Percentiles rank a stretch among this genome's conserved stretches.
These are phyloP conservation scores for Drosophila equinoxialis DNA, from an alignment of 1,140 invertebrate genomes.

Conservation along the genomic window DNA sequence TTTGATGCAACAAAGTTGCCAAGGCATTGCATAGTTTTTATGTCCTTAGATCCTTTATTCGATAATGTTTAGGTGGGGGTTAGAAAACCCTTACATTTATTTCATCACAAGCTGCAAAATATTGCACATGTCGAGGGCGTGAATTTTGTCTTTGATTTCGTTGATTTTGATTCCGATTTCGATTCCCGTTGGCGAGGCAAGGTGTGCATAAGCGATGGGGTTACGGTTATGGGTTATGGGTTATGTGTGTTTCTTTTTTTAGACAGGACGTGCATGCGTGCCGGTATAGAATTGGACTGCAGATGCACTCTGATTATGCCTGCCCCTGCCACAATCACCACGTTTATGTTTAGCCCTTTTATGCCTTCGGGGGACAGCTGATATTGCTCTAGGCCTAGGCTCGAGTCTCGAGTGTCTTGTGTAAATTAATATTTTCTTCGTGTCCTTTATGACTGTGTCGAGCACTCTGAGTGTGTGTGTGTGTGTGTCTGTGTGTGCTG, in stretches of 20 bases:
- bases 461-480: constrained; percentile 6
- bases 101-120: constrained; percentile 65
- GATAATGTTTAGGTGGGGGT: no score
- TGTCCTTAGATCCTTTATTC: no score
- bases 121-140: constrained; percentile 75
- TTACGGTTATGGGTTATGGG: constrained; percentile 36
- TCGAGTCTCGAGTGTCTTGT: constrained; percentile 31
- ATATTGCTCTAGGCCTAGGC: constrained; percentile 29
- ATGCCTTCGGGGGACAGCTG: constrained; percentile 53
- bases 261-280: constrained; percentile 60
- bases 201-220: constrained; percentile 44
- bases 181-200: constrained; percentile 25
- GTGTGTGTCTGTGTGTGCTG: constrained; percentile 26
- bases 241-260: background rate
- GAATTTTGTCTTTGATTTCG: constrained; percentile 65
- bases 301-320: constrained; percentile 60
- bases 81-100: background rate
- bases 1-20: background rate
- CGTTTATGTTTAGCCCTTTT: constrained; percentile 36
- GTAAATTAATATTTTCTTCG: constrained; percentile 75
- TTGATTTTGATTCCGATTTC: constrained; percentile 53
- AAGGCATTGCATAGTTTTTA: background rate
- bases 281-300: constrained; percentile 38
- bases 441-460: constrained; percentile 37
- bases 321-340: constrained; percentile 4